Conservation (phyloP, 2,888 invertebrate genomes). For the Sabellastarte sp. region DNA sequence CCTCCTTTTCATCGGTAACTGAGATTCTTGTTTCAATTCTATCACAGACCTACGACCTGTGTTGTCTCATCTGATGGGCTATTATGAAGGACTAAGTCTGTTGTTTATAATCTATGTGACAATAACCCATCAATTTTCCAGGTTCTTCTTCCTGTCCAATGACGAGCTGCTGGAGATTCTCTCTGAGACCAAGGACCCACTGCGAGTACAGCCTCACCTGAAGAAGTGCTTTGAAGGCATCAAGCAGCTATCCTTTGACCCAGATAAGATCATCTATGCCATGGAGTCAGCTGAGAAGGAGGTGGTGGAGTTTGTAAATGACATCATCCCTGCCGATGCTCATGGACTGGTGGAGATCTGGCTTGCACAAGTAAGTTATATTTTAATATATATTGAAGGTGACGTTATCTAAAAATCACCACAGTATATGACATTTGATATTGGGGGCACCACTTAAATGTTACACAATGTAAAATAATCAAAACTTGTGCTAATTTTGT, state of each 20-base stretch:
- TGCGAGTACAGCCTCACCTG: constrained; percentile 58
- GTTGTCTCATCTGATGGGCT: too few species aligned
- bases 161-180: constrained; percentile 58
- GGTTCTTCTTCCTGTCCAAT: constrained; percentile 58
- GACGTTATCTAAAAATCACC: neutral
- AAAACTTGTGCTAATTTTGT: neutral
- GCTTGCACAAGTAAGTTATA: constrained; percentile 53
- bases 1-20: too few species aligned
- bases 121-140: too few species aligned
- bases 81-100: too few species aligned
- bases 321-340: constrained; percentile 52
- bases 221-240: constrained; percentile 60
- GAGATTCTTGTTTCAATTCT: too few species aligned
- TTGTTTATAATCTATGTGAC: too few species aligned
- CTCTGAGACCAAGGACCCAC: constrained; percentile 57
- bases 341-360: constrained; percentile 57
- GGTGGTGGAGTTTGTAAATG: constrained; percentile 44
- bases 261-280: constrained; percentile 50
- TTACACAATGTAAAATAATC: neutral
- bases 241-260: constrained; percentile 48
- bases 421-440: too few species aligned
- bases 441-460: too few species aligned
- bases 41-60: too few species aligned
- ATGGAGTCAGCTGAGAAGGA: constrained; percentile 59
- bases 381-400: neutral